These are phyloP conservation scores for Pelusios castaneus DNA, from an alignment of 2,113 vertebrate species.

Conservation along the genomic window DNA sequence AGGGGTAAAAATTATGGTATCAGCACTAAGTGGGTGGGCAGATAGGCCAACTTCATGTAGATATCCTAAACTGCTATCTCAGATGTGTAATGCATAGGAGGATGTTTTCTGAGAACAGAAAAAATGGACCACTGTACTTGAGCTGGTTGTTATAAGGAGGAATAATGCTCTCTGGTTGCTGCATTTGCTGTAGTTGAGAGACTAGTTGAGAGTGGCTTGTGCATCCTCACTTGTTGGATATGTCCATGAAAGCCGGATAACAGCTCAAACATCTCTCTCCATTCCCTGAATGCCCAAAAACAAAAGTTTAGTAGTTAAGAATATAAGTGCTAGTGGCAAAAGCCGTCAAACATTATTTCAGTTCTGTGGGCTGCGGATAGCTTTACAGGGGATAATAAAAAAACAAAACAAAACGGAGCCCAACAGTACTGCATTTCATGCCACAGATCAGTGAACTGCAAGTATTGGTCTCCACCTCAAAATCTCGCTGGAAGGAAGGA, in stretches of 20 bases:
- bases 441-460: neutral
- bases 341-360: neutral
- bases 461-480: neutral
- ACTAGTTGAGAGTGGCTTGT: neutral
- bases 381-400: neutral
- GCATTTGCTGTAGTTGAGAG: neutral
- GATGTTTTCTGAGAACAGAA: neutral
- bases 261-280: conserved; percentile 3
- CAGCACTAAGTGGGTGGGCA: neutral
- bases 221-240: neutral
- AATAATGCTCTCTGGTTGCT: neutral
- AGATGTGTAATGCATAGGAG: neutral
- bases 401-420: neutral
- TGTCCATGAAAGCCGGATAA: neutral
- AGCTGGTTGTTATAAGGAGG: neutral
- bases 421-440: neutral
- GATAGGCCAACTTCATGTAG: neutral
- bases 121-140: neutral
- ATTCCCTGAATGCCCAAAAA: conserved; percentile 20
- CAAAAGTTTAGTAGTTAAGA: conserved; percentile 29
- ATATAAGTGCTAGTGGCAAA: neutral
- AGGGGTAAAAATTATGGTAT: neutral
- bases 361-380: neutral
- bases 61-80: neutral
- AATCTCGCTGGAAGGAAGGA: neutral